phyloP scores from a whole-genome alignment of 2,113 vertebrate genomes.

The Phoenicopterus ruber region DNA sequence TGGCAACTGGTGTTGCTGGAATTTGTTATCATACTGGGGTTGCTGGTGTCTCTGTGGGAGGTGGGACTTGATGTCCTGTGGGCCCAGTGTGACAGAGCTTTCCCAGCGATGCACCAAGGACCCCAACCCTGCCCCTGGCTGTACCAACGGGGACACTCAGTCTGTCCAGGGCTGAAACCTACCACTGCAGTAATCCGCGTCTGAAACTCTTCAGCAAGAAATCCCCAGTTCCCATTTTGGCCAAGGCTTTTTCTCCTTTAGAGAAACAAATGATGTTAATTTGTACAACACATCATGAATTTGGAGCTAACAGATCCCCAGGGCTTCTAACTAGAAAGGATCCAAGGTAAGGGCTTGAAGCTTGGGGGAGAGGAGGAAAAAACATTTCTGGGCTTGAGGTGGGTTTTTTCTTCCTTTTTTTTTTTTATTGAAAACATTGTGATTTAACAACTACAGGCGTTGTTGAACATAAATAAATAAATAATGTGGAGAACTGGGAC shows the following conservation, averaged over 20 bases:
- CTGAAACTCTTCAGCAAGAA: neutral
- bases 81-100: neutral
- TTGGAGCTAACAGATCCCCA: neutral
- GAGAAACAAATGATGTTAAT: neutral
- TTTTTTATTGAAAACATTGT: neutral
- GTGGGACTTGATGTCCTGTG: neutral
- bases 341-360: neutral
- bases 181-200: rapidly evolving
- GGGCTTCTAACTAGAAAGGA: neutral
- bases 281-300: neutral
- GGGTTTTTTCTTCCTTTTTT: neutral
- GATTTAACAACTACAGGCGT: neutral
- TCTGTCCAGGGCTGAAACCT: neutral
- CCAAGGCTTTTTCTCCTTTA: neutral
- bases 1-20: neutral
- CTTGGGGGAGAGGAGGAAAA: neutral
- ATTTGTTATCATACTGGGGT: neutral
- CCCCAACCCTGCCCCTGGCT: neutral
- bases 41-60: neutral
- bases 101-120: neutral
- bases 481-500: conserved; percentile 46
- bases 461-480: conserved; percentile 56
- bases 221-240: neutral
- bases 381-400: neutral
- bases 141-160: rapidly evolving